Evolutionary conservation across 2,113 vertebrate genomes (phyloP).

Genomic region (Herpetotheres cachinnans): DNA sequence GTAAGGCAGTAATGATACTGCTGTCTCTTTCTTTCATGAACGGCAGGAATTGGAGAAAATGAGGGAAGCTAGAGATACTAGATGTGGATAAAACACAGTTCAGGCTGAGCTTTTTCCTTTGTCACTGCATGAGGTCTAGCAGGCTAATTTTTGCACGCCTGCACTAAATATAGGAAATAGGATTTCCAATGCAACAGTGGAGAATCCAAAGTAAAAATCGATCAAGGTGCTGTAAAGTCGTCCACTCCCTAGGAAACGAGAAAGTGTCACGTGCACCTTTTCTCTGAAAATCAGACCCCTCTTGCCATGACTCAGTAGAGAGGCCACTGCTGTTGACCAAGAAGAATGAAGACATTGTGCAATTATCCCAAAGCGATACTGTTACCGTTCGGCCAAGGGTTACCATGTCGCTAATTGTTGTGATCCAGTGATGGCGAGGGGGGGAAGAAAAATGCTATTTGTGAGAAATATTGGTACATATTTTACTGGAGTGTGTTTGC

Average conservation of each 20-base stretch:
- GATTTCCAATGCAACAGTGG: not conserved
- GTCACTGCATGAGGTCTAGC: not conserved
- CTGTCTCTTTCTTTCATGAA: not conserved
- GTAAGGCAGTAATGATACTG: not conserved
- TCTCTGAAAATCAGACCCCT: not conserved
- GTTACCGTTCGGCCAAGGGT: not conserved
- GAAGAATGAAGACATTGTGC: not conserved
- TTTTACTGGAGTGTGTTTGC: not conserved
- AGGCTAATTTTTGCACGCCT: not conserved
- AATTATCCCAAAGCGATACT: not conserved
- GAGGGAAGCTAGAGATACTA: not conserved
- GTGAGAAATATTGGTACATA: not conserved
- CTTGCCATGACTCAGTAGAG: rapidly evolving
- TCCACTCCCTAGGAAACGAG: not conserved
- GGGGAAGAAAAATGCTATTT: not conserved
- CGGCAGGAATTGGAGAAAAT: not conserved
- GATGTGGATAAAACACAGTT: not conserved
- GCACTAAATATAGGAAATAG: not conserved
- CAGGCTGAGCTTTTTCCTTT: not conserved
- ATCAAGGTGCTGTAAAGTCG: not conserved
- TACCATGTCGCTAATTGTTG: not conserved
- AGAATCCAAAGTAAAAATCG: not conserved
- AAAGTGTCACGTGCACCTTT: not conserved
- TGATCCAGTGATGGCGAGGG: not conserved
- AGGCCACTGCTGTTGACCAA: not conserved